phyloP scores from a whole-genome alignment of 2,797 vertebrate species.

The Acrocephalus scirpaceus region DNA sequence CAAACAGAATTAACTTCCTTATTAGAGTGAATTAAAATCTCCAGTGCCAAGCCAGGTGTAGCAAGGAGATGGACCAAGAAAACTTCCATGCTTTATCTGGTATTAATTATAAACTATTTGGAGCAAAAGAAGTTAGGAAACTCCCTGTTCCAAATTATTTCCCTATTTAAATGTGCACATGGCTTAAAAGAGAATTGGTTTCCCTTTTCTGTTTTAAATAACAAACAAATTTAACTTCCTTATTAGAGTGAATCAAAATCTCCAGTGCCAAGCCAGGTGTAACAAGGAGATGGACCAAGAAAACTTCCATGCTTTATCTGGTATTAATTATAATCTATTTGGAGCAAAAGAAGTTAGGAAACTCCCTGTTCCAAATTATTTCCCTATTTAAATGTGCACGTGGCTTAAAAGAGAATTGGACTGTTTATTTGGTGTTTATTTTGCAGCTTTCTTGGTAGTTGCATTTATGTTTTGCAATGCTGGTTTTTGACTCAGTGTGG shows the following conservation, averaged over 20 bases:
- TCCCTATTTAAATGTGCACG: background rate
- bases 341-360: background rate
- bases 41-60: background rate
- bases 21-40: constrained; percentile 2
- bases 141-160: background rate
- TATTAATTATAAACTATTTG: background rate
- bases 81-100: background rate
- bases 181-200: background rate
- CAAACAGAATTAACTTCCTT: background rate
- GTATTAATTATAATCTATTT: background rate
- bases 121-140: background rate
- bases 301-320: background rate
- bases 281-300: background rate
- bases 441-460: background rate
- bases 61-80: background rate
- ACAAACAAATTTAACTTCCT: background rate
- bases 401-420: background rate
- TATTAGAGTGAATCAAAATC: constrained; percentile 3
- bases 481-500: background rate
- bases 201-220: background rate
- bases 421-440: background rate
- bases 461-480: background rate
- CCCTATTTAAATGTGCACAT: background rate
- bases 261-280: background rate
- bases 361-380: background rate